Evolutionary conservation across 2,888 invertebrate species (phyloP).

Genomic region (Lucinisca nassula): DNA sequence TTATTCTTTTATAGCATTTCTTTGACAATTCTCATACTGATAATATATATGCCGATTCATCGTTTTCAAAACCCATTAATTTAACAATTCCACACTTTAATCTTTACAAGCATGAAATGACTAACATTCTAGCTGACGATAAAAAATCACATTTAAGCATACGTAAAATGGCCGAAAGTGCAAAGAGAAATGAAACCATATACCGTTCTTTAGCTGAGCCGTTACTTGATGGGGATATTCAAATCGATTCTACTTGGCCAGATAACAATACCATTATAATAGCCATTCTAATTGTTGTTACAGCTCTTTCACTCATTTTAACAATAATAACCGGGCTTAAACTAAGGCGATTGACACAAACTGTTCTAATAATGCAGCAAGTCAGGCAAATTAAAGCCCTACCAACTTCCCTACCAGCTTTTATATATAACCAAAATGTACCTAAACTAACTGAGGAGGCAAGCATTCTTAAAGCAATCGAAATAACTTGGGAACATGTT

Average conservation of each 20-base stretch:
- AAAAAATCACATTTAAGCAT: background rate
- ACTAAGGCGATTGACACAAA: background rate
- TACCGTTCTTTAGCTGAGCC: constrained; percentile 26
- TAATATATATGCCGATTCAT: constrained; percentile 10
- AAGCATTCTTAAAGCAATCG: background rate
- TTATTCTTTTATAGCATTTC: constrained; percentile 16
- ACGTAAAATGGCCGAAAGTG: background rate
- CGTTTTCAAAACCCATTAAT: constrained; percentile 5
- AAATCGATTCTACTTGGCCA: background rate
- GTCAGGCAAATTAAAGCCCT: background rate
- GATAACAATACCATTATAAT: background rate
- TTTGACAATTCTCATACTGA: background rate
- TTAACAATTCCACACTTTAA: constrained; percentile 16
- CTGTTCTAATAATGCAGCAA: background rate
- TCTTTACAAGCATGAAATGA: constrained; percentile 14
- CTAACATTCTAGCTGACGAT: constrained; percentile 16
- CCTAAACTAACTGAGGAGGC: background rate
- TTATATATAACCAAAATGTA: background rate
- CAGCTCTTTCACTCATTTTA: background rate
- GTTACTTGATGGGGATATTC: background rate
- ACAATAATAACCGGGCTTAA: background rate
- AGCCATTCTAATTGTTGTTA: background rate
- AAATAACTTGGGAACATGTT: background rate
- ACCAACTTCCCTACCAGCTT: background rate
- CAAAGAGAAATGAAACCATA: constrained; percentile 17